Evolutionary conservation across 1,140 invertebrate genomes (phyloP).

Genomic region (Diorhabda carinulata): DNA sequence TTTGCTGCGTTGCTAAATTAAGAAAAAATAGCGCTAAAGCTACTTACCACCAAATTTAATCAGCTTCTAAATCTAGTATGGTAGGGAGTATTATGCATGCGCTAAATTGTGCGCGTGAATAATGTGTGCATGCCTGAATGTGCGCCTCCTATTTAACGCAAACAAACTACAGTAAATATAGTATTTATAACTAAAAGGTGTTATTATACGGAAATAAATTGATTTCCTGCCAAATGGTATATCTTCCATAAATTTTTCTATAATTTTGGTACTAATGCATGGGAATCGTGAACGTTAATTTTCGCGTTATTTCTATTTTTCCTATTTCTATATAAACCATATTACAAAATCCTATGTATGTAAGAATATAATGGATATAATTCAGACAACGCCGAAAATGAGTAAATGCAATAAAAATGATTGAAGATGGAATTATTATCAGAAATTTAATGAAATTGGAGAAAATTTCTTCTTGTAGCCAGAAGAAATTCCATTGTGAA

Average conservation of each 20-base stretch:
- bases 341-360: too few species aligned
- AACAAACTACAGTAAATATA: constrained; percentile 44
- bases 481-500: too few species aligned
- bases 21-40: constrained; percentile 41
- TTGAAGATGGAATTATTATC: too few species aligned
- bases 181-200: constrained; percentile 28
- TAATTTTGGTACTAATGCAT: too few species aligned
- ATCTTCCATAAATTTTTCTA: background rate
- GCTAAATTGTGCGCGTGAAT: constrained; percentile 41
- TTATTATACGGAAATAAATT: constrained; percentile 26
- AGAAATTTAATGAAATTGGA: too few species aligned
- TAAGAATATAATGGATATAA: too few species aligned
- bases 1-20: constrained; percentile 31
- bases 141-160: constrained; percentile 44
- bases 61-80: constrained; percentile 45
- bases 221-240: constrained; percentile 13
- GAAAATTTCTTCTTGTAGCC: too few species aligned
- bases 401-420: too few species aligned
- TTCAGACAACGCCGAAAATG: too few species aligned
- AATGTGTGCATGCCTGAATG: constrained; percentile 43
- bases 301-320: too few species aligned
- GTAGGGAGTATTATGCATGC: constrained; percentile 44
- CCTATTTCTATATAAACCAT: too few species aligned
- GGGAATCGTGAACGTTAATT: too few species aligned
- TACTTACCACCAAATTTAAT: constrained; percentile 42